These are phyloP conservation scores for Gulo gulo DNA, from an alignment of 2,113 vertebrate species.

Conservation along the genomic window DNA sequence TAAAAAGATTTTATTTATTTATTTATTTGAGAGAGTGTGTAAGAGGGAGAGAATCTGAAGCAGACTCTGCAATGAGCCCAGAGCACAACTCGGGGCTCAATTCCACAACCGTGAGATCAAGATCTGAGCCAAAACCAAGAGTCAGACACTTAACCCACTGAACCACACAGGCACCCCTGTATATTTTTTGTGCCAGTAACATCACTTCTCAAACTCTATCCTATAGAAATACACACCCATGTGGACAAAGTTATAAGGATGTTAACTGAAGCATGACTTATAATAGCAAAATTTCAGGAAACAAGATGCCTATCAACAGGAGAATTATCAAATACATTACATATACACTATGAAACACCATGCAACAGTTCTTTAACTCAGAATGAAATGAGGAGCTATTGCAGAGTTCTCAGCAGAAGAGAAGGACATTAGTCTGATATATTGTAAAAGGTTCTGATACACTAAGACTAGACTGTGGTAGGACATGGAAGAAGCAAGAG, in stretches of 20 bases:
- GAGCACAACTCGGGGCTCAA: too few relatives aligned
- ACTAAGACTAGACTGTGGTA: background rate
- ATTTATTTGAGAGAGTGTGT: too few relatives aligned
- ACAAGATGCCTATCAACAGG: background rate
- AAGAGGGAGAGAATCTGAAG: too few relatives aligned
- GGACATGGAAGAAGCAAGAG: background rate
- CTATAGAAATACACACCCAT: background rate
- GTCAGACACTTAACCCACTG: too few relatives aligned
- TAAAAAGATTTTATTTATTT: too few relatives aligned
- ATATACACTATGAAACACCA: background rate
- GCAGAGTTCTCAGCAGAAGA: background rate
- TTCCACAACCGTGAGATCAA: too few relatives aligned
- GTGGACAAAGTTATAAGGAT: background rate
- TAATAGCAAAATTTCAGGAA: background rate
- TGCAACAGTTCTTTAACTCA: background rate
- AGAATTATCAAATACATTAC: background rate
- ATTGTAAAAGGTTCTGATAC: background rate
- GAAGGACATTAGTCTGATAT: background rate
- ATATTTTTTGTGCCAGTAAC: background rate
- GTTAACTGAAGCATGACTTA: background rate
- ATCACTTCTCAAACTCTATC: constrained; percentile 11
- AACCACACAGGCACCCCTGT: too few relatives aligned
- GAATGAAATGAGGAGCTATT: background rate
- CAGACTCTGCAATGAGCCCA: too few relatives aligned
- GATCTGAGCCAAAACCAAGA: too few relatives aligned